Evolutionary conservation across 2,113 vertebrate species (phyloP).

Genomic region (Petrocephalus microphthalmus): DNA sequence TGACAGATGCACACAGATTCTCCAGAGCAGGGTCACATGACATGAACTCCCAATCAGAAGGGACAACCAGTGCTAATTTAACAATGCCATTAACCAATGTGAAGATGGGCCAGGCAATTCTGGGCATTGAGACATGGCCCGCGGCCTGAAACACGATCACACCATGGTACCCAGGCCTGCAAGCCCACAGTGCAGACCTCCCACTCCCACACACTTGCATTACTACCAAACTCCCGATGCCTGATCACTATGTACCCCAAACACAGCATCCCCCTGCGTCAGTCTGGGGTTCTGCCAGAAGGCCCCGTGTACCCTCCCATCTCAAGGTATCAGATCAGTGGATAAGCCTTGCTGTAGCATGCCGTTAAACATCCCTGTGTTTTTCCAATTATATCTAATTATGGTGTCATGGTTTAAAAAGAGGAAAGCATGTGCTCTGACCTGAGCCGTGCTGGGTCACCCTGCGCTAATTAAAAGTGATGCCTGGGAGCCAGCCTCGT

Average conservation of each 20-base stretch:
- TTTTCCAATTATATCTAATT: constrained; percentile 3
- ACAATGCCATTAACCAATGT: neutral
- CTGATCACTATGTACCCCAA: neutral
- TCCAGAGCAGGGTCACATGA: neutral
- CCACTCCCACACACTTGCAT: neutral
- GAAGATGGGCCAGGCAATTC: neutral
- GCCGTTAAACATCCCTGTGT: neutral
- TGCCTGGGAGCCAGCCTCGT: neutral
- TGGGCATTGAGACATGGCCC: neutral
- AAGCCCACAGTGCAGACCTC: neutral
- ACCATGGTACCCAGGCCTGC: neutral
- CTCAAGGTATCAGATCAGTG: neutral
- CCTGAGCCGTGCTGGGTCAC: neutral
- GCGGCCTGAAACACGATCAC: neutral
- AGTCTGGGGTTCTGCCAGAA: neutral
- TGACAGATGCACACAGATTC: neutral
- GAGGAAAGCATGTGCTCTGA: neutral
- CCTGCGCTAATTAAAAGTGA: constrained; percentile 7
- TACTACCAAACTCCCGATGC: neutral
- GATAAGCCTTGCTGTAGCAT: neutral
- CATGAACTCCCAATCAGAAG: neutral
- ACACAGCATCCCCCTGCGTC: constrained; percentile 6
- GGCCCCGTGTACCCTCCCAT: neutral
- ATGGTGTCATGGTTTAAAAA: neutral
- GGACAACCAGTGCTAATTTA: neutral